Base-by-base conservation (phyloP, 2,888 invertebrate genomes). In the Malthinus flaveolus region DNA sequence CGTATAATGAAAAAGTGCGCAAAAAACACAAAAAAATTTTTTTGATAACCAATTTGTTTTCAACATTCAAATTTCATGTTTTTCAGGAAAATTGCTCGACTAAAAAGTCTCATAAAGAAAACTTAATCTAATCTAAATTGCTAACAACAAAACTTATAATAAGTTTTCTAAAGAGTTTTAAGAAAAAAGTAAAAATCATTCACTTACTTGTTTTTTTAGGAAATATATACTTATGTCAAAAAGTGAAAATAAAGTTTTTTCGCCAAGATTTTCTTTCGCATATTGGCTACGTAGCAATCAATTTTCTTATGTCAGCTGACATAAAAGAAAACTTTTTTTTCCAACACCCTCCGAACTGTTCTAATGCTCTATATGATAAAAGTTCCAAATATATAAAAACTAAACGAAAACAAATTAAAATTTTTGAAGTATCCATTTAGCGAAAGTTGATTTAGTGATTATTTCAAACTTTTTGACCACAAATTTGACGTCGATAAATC, bases 301-400 rank as follows among this genome's bases (percentile, higher is more conserved):
- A 59, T 59, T 59, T 45, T 59, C 59, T 32, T 48, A 33, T 54
- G 59, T 59, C 59, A 47, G 47, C 53, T 50, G 54, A 59, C 54
- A 50, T 50, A 49, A 54, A 54, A 42, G 46, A 49, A 55, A 52
- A 52, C 45, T 52, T 58, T 58, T 37, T 58, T 52, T 39, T 33
- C 54, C 36, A 49, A 53, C 59, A 49, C 46, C 49, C 54, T 59
- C 45, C 50, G 53, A 58, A 56, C 52, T 49, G 45, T 58, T 58
- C 52, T 58, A 58, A 58, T 58, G 53, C 49, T 53, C 52, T 48
- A 50, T 57, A 57, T 48, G 56, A 51, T 56, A 56, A 56, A 56
- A 56, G 48, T 48, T 54, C 53, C 32, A 33, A 54, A 47, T n/a
- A 12, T 42, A 42, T 42, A 12, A 23, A 42, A 42, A 42, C 39